Conservation (phyloP, 1,140 invertebrate species). For the Monomorium pharaonis region DNA sequence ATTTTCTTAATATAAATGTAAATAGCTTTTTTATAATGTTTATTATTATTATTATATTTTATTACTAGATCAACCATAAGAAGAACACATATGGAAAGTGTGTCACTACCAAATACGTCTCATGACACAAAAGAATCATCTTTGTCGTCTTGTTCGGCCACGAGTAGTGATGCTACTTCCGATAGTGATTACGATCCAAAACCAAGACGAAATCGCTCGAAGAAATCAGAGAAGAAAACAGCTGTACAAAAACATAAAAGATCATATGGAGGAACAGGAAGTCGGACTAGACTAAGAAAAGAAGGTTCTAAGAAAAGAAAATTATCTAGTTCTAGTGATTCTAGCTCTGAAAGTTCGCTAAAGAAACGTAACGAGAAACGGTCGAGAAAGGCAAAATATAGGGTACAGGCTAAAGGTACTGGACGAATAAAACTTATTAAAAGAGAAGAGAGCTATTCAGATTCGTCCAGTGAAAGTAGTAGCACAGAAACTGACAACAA, state of each 20-base stretch:
- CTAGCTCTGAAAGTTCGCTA: constrained; percentile 25
- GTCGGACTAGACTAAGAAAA: constrained; percentile 25
- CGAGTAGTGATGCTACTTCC: constrained; percentile 59
- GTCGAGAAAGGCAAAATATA: constrained; percentile 44
- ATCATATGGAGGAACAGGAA: constrained; percentile 39
- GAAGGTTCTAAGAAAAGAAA: constrained; percentile 45
- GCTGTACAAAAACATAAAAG: constrained; percentile 60
- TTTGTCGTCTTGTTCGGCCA: constrained; percentile 9
- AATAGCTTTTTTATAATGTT: background rate
- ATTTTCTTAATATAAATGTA: background rate
- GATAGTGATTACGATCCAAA: constrained; percentile 70
- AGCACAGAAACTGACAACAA: constrained; percentile 45
- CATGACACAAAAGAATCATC: background rate
- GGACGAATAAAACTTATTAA: constrained; percentile 63
- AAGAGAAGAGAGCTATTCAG: constrained; percentile 53
- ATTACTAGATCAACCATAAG: constrained; percentile 6
- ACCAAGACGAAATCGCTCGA: constrained; percentile 39
- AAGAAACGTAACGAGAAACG: constrained; percentile 30
- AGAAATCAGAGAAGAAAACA: constrained; percentile 61
- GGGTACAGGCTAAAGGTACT: constrained; percentile 33
- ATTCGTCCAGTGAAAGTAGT: constrained; percentile 45
- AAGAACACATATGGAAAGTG: background rate
- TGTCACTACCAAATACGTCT: constrained; percentile 62
- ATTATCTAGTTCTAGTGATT: constrained; percentile 58
- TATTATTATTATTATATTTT: background rate